Evolutionary conservation across 2,113 vertebrate genomes (phyloP).

Genomic region (Leptobrachium leishanense): DNA sequence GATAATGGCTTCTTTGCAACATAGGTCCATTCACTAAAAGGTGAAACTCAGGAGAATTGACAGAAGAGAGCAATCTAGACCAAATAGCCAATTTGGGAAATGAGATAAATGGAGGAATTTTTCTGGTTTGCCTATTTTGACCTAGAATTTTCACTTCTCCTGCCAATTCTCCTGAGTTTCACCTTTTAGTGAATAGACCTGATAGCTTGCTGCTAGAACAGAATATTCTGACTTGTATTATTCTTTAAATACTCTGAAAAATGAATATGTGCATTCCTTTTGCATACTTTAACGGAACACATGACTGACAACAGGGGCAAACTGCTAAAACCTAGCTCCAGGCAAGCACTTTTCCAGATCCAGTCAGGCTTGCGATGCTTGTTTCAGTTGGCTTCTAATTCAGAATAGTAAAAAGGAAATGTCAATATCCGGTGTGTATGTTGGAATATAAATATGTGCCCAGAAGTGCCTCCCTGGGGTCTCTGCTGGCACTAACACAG

Average conservation of each 20-base stretch:
- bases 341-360: constrained; percentile 14
- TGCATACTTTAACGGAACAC: neutral
- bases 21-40: neutral
- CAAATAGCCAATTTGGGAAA: too few species aligned
- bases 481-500: constrained; percentile 15
- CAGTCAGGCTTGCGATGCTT: neutral
- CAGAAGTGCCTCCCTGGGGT: constrained; percentile 33
- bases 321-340: constrained; percentile 19
- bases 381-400: constrained; percentile 20
- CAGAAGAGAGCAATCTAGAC: too few species aligned
- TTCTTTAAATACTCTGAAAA: constrained; percentile 9
- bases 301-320: constrained; percentile 1
- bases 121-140: too few species aligned
- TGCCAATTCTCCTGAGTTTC: too few species aligned
- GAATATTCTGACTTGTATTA: constrained; percentile 10
- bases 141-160: too few species aligned
- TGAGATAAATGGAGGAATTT: too few species aligned
- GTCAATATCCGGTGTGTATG: constrained; percentile 23
- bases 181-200: too few species aligned
- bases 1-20: constrained; percentile 23
- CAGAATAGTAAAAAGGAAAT: constrained; percentile 7
- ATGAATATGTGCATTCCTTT: constrained; percentile 14
- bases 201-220: constrained; percentile 4
- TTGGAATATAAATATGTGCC: constrained; percentile 35
- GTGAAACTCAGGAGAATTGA: too few species aligned